Base-by-base conservation (phyloP, 2,888 invertebrate genomes). In the Malachius bipustulatus region DNA sequence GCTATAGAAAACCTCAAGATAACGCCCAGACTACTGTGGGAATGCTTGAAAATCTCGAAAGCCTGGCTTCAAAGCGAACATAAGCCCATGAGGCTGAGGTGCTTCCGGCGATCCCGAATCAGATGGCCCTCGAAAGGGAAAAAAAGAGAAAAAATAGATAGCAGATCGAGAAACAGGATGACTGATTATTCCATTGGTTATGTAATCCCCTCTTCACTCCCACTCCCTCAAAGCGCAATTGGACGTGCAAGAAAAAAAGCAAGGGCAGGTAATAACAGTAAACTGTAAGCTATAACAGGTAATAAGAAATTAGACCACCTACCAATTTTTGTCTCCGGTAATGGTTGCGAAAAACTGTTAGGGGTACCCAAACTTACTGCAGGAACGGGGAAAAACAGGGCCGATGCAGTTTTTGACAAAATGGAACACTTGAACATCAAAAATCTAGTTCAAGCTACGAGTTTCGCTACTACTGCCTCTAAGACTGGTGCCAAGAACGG, bases 331-430 rank as follows among this genome's bases (percentile, higher is more conserved):
- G 24, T 6, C 24, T 19, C n/a, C 24, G 24, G n/a, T 19, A 19
- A 19, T 19, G 24, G 24, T 19, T 19, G 24, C 24, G 24, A 19
- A 19, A 19, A 19, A 19, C 6, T n/a, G 24, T 19, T 19, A 19
- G 24, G 24, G 6, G 24, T 19, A 19, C 24, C 24, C 24, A 19
- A 19, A 19, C 24, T 19, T 19, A 19, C 24, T 19, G 24, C 24
- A 19, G 6, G 24, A 19, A 19, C 24, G 24, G 24, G n/a, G 24
- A 19, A 19, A 19, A 19, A 19, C 24, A 19, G 6, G 24, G 6
- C 24, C 6, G 6, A n/a, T 19, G 24, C 24, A 8, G 6, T 19
- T 19, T 19, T 19, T 19, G 24, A 6, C 24, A 19, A 6, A 19
- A 19, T 19, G 24, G 24, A 19, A 19, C 24, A 19, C 6, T 19